phyloP scores from a whole-genome alignment of 2,888 invertebrate species.

The Himalopsyche japonica region DNA sequence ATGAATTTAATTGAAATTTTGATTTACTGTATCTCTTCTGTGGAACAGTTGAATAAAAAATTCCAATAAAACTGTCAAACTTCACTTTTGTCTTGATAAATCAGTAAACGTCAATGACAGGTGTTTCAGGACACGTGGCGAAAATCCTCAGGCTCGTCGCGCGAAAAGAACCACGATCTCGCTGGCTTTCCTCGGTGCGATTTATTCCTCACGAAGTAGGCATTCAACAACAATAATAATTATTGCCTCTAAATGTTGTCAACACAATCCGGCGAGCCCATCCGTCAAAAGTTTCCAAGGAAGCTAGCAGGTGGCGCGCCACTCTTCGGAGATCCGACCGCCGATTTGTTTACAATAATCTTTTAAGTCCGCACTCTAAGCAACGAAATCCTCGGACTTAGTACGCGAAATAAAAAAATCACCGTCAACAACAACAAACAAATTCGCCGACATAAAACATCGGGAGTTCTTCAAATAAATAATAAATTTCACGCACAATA shows the following conservation, averaged over 20 bases:
- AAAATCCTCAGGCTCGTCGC: neutral
- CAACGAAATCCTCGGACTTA: slow-evolving; percentile 7
- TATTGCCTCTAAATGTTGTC: slow-evolving; percentile 4
- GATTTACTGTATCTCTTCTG: too few relatives aligned
- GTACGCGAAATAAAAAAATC: slow-evolving; percentile 11
- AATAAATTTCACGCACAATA: slow-evolving; percentile 39
- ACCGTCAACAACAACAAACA: slow-evolving; percentile 28
- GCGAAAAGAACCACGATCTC: neutral
- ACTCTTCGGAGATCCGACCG: neutral
- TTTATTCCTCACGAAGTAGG: neutral
- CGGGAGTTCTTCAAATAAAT: slow-evolving; percentile 34
- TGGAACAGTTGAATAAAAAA: neutral
- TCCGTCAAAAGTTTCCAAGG: slow-evolving; percentile 20
- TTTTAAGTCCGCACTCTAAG: slow-evolving; percentile 18
- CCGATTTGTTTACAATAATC: slow-evolving; percentile 27
- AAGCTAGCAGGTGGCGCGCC: slow-evolving; percentile 7
- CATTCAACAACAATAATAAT: neutral
- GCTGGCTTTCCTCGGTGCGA: neutral
- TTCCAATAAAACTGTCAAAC: neutral
- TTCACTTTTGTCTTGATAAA: neutral
- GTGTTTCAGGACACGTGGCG: neutral
- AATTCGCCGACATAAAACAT: slow-evolving; percentile 19
- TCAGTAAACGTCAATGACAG: neutral
- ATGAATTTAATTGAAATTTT: too few relatives aligned
- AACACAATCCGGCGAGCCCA: slow-evolving; percentile 3